Conservation (phyloP, 2,888 invertebrate species). For the Pterostichus niger region DNA sequence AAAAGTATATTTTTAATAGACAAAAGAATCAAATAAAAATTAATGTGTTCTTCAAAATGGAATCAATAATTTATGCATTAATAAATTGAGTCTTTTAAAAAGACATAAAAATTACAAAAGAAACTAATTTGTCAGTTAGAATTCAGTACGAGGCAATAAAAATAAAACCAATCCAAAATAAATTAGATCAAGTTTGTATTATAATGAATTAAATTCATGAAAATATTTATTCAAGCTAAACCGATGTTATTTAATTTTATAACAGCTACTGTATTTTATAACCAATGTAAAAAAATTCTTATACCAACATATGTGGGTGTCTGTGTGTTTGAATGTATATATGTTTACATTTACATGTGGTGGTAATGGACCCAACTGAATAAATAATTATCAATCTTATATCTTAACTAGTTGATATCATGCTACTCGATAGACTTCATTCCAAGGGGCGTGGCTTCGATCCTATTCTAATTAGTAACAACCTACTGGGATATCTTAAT, state of each 20-base stretch:
- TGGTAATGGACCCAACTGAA: slow-evolving; percentile 20
- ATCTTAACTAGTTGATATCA: slow-evolving; percentile 39
- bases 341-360: background rate
- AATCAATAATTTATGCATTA: background rate
- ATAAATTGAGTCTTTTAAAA: background rate
- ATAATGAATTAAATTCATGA: slow-evolving; percentile 20
- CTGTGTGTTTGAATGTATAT: slow-evolving; percentile 6
- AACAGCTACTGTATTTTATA: slow-evolving; percentile 18
- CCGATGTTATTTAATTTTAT: slow-evolving; percentile 31
- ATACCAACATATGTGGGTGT: slow-evolving; percentile 1
- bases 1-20: too few species aligned
- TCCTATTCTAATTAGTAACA: slow-evolving; percentile 52
- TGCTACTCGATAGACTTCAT: slow-evolving; percentile 20
- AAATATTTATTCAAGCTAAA: background rate
- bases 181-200: slow-evolving; percentile 24
- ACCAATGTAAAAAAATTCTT: slow-evolving; percentile 19
- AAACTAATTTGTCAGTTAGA: slow-evolving; percentile 13
- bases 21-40: too few species aligned
- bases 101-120: background rate
- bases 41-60: too few species aligned
- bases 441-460: slow-evolving; percentile 22
- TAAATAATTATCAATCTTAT: slow-evolving; percentile 38
- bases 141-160: background rate
- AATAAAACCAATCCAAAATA: slow-evolving; percentile 20
- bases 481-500: slow-evolving; percentile 49